Base-by-base conservation (phyloP, 92 coral and sea anemone genomes). In the Palythoa grandiflora region DNA sequence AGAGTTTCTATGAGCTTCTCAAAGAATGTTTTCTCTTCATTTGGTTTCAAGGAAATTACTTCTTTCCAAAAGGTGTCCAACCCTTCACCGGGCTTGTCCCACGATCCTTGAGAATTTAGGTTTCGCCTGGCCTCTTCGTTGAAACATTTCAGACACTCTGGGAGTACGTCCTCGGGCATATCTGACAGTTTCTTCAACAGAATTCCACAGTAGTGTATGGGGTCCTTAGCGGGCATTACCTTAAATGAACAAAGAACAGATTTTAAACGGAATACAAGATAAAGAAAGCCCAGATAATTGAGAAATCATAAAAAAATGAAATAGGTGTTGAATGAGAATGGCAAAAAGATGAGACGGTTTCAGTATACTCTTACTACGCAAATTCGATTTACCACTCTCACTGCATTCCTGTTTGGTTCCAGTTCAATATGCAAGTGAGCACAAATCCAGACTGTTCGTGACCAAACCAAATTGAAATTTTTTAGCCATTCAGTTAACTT, bases 191-290 rank as follows among this genome's bases (percentile, higher is more conserved):
- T 37, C 9, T 79, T 7, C 53, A 79, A 40, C 1, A 55, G 51
- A 71, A 79, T 79, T 57, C 84, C 84, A 77, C 81, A 77, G 47
- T 77, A 77, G 47, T 77, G 81, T 21, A 44, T 28, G 1, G 81
- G 81, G 10, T 53, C 52, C 7, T 40, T 16, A 38, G 9, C 12
- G 14, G 52, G 21, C 4, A 39, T 38, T 73, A 37, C 74, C 74
- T 68, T 68, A 28, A 59, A 68, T 7, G 7, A 40, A 2, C 3
- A 73, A 44, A 5, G 50, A 44, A 44, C 7, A 3, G 7, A 44
- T 44, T 44, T 0, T 8, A 44, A 44, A 8, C 3, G 3, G 6
- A 44, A 44, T 8, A 44, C 7, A 44, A 44, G 50, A 44, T 44
- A 8, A 44, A 44, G 6, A 44, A 44, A 8, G 50, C 50, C 50